Evolutionary conservation across 1,140 invertebrate genomes (phyloP).

Genomic region (Drosophila miranda): DNA sequence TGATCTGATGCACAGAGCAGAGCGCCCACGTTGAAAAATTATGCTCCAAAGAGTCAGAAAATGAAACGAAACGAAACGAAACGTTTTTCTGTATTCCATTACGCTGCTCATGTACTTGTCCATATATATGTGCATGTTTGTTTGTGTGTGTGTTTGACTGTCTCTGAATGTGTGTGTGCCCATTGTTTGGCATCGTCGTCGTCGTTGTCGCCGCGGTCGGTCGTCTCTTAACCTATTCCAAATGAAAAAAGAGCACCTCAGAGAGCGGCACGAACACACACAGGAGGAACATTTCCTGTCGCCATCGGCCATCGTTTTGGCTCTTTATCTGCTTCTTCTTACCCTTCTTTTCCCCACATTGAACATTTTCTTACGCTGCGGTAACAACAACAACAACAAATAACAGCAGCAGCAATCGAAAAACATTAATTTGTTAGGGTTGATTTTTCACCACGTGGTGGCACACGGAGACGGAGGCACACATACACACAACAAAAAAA

Average conservation of each 20-base stretch:
- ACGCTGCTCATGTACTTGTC: conserved; percentile 2
- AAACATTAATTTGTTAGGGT: conserved; percentile 65
- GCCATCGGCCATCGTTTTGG: conserved; percentile 17
- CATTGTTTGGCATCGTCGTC: conserved; percentile 29
- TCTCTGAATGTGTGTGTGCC: conserved; percentile 14
- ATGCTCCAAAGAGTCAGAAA: conserved; percentile 31
- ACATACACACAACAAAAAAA: neutral
- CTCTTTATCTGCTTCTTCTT: conserved; percentile 10
- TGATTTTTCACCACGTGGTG: conserved; percentile 79
- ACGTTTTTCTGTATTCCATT: conserved; percentile 30
- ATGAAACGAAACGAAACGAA: conserved; percentile 23
- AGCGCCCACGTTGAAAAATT: conserved; percentile 41
- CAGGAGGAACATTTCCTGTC: conserved; percentile 16
- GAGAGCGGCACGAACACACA: neutral
- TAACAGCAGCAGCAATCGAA: neutral
- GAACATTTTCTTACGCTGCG: conserved; percentile 41
- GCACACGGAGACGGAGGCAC: conserved; percentile 7
- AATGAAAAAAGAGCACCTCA: conserved; percentile 6
- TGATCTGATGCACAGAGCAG: conserved; percentile 25
- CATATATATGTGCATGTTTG: neutral
- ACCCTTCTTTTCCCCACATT: conserved; percentile 1
- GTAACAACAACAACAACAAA: conserved; percentile 3
- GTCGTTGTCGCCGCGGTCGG: neutral
- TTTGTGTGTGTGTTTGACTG: conserved; percentile 9
- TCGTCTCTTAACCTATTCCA: conserved; percentile 35